A percentile compares a stretch with the other conserved stretches of the same genome.
Conservation (phyloP, 2,113 vertebrate species). For the Campylomormyrus tamandua region DNA sequence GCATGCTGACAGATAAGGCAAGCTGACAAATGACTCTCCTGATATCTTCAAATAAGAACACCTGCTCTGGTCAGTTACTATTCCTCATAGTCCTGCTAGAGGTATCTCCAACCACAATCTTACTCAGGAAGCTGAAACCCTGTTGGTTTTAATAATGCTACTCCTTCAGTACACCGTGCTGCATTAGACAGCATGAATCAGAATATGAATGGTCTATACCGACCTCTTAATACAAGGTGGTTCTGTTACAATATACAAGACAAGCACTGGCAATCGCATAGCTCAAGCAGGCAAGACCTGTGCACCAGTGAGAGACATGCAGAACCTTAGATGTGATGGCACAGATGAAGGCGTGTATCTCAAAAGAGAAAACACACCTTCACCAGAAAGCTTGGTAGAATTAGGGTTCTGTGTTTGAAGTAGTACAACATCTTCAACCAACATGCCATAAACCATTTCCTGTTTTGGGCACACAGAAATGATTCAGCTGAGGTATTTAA, state of each 20-base stretch:
- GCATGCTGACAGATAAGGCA: constrained; percentile 18
- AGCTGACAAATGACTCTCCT: not conserved
- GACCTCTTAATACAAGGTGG: not conserved
- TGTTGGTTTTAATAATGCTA: not conserved
- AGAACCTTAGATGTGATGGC: not conserved
- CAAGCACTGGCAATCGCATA: constrained; percentile 32
- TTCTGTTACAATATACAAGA: constrained; percentile 15
- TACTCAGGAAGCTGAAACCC: constrained; percentile 28
- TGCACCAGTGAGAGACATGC: not conserved
- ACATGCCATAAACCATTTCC: constrained; percentile 29
- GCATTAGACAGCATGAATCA: not conserved
- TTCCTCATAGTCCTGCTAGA: constrained; percentile 14
- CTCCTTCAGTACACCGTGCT: not conserved
- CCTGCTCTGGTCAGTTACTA: constrained; percentile 23
- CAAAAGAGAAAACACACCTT: not conserved
- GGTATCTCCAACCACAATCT: constrained; percentile 33
- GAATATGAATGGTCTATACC: not conserved
- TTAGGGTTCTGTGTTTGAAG: constrained; percentile 26
- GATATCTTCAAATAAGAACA: not conserved
- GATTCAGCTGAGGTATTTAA: constrained; percentile 45
- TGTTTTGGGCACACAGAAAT: constrained; percentile 55
- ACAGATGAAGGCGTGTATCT: not conserved
- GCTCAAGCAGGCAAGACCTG: not conserved
- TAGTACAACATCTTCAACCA: constrained; percentile 37
- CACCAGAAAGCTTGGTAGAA: not conserved